These are phyloP conservation scores for Linnaemya vulpina DNA, from an alignment of 2,888 invertebrate genomes.

Conservation along the genomic window DNA sequence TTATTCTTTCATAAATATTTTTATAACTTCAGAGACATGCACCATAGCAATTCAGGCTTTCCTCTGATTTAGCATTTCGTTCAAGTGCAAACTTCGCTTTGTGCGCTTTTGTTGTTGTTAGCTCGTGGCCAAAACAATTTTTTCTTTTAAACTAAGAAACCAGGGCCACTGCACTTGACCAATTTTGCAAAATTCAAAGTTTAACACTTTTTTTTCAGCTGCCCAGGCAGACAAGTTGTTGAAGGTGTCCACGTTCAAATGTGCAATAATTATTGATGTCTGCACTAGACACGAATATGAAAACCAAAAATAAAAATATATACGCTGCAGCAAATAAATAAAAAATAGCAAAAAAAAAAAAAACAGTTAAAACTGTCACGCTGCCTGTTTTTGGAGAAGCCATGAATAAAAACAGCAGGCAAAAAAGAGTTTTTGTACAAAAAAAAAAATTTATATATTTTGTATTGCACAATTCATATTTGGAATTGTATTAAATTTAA, in stretches of 20 bases:
- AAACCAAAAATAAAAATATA: neutral
- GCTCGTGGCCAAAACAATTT: conserved; percentile 20
- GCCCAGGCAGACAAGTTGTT: neutral
- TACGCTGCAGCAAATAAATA: conserved; percentile 6
- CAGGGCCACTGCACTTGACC: conserved; percentile 1
- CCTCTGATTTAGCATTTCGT: too few relatives aligned
- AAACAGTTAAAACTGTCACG: conserved; percentile 12
- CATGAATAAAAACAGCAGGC: conserved; percentile 30
- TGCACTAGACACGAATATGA: conserved; percentile 26
- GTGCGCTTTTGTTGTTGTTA: too few relatives aligned
- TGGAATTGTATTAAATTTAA: conserved; percentile 31
- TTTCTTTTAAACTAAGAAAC: neutral
- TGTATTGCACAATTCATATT: conserved; percentile 40
- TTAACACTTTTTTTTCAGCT: neutral
- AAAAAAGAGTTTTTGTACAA: conserved; percentile 5
- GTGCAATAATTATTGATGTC: conserved; percentile 30
- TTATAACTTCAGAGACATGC: too few relatives aligned
- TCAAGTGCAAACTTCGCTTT: too few relatives aligned
- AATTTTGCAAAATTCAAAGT: conserved; percentile 42
- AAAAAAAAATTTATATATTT: neutral
- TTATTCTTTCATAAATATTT: too few relatives aligned
- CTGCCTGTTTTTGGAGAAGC: neutral
- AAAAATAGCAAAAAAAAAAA: neutral
- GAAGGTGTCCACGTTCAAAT: conserved; percentile 36
- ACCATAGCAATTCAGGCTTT: too few relatives aligned